Evolutionary conservation across 2,888 invertebrate genomes (phyloP).

Genomic region (Scaptomyza cyrtandrae): DNA sequence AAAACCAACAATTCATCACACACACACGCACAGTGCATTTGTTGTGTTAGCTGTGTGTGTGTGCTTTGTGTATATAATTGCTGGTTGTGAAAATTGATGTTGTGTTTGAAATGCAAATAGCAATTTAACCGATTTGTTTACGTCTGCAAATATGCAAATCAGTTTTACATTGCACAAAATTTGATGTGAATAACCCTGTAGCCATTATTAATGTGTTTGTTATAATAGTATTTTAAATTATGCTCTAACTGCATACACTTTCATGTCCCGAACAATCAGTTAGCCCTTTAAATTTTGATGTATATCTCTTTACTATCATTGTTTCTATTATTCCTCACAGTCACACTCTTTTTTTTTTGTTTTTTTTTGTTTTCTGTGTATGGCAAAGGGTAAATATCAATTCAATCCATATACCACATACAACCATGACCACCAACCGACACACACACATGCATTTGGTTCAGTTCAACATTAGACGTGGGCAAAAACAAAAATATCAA

Average conservation of each 20-base stretch:
- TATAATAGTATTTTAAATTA: too few relatives aligned
- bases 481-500: background rate
- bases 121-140: conserved; percentile 5
- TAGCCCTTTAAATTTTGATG: background rate
- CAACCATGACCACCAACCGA: background rate
- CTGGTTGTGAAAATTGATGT: conserved; percentile 14
- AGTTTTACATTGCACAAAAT: too few relatives aligned
- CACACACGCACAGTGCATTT: background rate
- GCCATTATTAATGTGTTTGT: background rate
- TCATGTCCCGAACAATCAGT: background rate
- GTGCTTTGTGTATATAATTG: conserved; percentile 1
- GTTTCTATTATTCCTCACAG: background rate
- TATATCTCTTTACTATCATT: background rate
- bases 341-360: background rate
- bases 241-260: background rate
- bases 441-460: conserved; percentile 15
- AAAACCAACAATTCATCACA: conserved; percentile 10
- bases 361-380: too few relatives aligned
- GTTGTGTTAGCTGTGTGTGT: conserved; percentile 14
- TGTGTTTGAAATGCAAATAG: conserved; percentile 44
- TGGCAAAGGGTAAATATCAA: conserved; percentile 22
- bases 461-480: conserved; percentile 15
- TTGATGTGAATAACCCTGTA: background rate
- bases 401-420: background rate
- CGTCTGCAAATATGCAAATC: too few relatives aligned